These are phyloP conservation scores for Sciurus niger DNA, from an alignment of 2,113 vertebrate species.

Conservation along the genomic window DNA sequence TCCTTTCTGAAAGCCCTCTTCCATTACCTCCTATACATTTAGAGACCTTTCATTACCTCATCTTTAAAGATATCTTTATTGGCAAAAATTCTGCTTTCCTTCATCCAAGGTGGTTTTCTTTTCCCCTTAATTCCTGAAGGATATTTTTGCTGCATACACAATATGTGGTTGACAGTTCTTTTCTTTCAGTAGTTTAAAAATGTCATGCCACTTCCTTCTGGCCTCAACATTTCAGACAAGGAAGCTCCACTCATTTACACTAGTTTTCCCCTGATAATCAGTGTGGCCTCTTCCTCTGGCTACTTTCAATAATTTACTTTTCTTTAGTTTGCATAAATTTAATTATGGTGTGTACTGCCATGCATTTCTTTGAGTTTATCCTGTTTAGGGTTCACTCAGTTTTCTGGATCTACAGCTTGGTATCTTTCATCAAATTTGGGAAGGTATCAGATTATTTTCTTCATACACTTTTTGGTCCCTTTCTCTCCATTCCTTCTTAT, in stretches of 20 bases:
- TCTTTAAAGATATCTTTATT: not conserved
- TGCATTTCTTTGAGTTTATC: not conserved
- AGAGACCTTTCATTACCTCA: not conserved
- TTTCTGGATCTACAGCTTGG: not conserved
- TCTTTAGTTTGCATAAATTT: not conserved
- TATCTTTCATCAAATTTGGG: not conserved
- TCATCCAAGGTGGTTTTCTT: not conserved
- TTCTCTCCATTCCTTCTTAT: not conserved
- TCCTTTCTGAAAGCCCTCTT: not conserved
- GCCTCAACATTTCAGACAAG: not conserved
- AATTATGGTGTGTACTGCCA: not conserved
- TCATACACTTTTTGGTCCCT: not conserved
- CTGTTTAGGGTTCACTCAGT: no score
- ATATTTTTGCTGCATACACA: not conserved
- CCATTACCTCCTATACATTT: not conserved
- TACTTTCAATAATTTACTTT: not conserved
- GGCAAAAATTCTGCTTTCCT: not conserved
- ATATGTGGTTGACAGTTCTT: not conserved
- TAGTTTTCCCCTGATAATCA: not conserved
- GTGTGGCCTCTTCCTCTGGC: not conserved
- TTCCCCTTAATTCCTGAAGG: not conserved
- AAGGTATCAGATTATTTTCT: not conserved
- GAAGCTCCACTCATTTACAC: not conserved
- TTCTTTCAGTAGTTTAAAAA: not conserved
- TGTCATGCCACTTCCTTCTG: not conserved